Evolutionary conservation across 2,797 vertebrate species (phyloP), one percentile per base, ranked within the genome.

Genomic region (Heliangelus exortis): DNA sequence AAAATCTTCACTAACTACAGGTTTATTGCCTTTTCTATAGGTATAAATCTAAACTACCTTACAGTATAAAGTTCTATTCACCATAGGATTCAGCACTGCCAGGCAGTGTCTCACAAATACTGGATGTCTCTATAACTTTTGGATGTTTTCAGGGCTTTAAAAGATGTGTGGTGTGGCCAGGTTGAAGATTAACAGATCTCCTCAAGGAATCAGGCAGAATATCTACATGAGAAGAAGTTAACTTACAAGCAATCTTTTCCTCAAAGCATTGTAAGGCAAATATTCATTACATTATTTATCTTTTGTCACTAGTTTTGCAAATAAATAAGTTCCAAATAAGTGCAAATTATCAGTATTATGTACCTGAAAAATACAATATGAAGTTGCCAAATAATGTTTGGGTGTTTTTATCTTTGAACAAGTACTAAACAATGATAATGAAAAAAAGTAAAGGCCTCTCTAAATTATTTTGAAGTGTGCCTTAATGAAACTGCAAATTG

Each of bases 21-120:
- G 34, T 54, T 90, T 97, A 97, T 88, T 97, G 57, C 88, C 29
- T 97, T 95, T 97, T 93, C 87, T 54, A 94, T 76, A 94, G 65
- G 55, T 97, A 97, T 98, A 96, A 97, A 97, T 97, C 75, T 81
- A 91, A 84, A 43, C 19, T 95, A 93, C 89, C 73, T 94, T 81
- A 90, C 85, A 88, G n/a, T 41, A 94, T 84, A 87, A 96, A 96
- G 84, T 95, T 96, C 76, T 93, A 28, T 53, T 92, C 79, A 72
- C 54, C 77, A 9, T 39, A 91, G 74, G 63, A 91, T 94, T 96
- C 91, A 90, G 79, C 84, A 80, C 45, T 84, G 91, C 83, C 55
- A 92, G 76, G 34, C 39, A 75, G 28, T 76, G 45, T 96, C 57
- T 33, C 47, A 66, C 57, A 41, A 41, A 12, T 41, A 41, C 39